A percentile compares a stretch with the other conserved stretches of the same genome.
Evolutionary conservation across 2,113 vertebrate genomes (phyloP).

Genomic region (Naja naja): DNA sequence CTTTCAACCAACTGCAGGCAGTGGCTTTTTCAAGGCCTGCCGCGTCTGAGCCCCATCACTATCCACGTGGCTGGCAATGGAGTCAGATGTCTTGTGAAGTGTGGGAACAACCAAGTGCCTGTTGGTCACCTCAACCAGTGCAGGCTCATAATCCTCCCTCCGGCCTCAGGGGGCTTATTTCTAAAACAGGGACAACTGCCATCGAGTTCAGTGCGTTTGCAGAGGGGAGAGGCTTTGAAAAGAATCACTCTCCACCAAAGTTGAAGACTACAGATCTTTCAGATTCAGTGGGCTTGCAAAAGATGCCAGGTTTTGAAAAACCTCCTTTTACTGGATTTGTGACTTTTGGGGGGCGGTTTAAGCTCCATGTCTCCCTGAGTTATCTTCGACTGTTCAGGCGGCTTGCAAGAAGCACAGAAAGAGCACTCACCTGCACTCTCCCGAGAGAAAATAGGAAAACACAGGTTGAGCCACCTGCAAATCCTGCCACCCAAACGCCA

Average conservation of each 20-base stretch:
- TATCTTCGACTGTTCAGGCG: not conserved
- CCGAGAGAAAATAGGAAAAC: not conserved
- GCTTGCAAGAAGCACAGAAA: not conserved
- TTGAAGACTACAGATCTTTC: not conserved
- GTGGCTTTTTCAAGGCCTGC: not conserved
- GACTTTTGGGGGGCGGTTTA: too few relatives aligned
- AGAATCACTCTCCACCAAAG: not conserved
- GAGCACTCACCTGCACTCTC: not conserved
- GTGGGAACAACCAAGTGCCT: not conserved
- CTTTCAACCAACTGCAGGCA: not conserved
- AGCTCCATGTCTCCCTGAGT: not conserved
- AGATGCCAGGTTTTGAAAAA: not conserved
- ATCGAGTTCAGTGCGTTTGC: not conserved
- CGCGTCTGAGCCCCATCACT: not conserved
- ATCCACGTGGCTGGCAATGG: not conserved
- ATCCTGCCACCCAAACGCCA: not conserved
- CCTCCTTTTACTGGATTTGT: not conserved
- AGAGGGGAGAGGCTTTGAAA: not conserved
- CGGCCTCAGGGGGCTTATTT: not conserved
- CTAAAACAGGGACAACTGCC: not conserved
- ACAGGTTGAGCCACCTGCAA: not conserved
- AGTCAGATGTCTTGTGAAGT: not conserved
- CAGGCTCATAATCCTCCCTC: not conserved
- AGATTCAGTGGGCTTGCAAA: not conserved
- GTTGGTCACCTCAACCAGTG: not conserved